These are phyloP conservation scores for Myrmophylax atrothorax DNA, from an alignment of 2,113 vertebrate genomes.

Conservation along the genomic window DNA sequence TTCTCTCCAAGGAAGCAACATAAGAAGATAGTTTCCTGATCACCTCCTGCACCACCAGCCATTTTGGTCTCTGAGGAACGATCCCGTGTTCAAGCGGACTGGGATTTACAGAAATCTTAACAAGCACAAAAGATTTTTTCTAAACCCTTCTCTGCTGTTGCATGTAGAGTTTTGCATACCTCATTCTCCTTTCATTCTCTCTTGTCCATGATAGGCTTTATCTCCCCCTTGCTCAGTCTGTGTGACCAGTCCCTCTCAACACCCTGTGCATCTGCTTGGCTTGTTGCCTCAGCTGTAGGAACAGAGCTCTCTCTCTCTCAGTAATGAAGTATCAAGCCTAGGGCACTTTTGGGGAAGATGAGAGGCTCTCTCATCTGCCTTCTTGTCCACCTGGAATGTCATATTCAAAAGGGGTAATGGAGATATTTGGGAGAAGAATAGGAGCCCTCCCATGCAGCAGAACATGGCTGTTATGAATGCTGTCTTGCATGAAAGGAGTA, in stretches of 20 bases:
- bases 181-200: not conserved
- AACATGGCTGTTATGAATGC: not conserved
- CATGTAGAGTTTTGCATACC: not conserved
- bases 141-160: not conserved
- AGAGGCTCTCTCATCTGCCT: not conserved
- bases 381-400: not conserved
- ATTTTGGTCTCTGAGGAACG: not conserved
- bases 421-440: not conserved
- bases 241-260: not conserved
- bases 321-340: not conserved
- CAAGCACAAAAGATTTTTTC: constrained; percentile 37
- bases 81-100: not conserved
- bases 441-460: not conserved
- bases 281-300: not conserved
- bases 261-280: not conserved
- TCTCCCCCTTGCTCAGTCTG: not conserved
- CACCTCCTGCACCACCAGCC: not conserved
- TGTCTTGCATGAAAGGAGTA: not conserved
- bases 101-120: constrained; percentile 44
- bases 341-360: not conserved
- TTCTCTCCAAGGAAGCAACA: constrained; percentile 29
- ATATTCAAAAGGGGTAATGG: not conserved
- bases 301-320: not conserved
- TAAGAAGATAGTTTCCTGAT: constrained; percentile 38
- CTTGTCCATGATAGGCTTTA: not conserved